Evolutionary conservation across 2,888 invertebrate genomes (phyloP).

Genomic region (Tetheella fluctuosa): DNA sequence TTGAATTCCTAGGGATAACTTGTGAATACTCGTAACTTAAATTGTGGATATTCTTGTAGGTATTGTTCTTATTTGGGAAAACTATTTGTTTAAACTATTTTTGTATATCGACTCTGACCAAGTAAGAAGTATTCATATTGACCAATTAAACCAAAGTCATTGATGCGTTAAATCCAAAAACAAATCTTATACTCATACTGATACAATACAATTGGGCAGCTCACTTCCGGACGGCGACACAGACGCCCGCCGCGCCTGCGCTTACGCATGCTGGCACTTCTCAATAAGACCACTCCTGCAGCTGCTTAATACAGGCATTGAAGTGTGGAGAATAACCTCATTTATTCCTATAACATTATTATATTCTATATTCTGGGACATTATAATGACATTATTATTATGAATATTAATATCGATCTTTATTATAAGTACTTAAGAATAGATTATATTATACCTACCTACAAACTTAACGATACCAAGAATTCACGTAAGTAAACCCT

Average conservation of each 20-base stretch:
- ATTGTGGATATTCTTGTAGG: no score
- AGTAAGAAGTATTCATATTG: neutral
- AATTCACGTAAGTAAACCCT: no score
- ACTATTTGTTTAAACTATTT: no score
- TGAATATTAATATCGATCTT: no score
- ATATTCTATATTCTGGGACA: no score
- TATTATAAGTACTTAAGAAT: no score
- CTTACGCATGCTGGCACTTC: constrained; percentile 27
- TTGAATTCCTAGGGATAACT: no score
- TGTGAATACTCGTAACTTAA: no score
- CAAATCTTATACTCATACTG: neutral
- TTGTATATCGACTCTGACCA: neutral
- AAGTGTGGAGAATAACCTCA: constrained; percentile 25
- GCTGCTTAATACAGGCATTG: constrained; percentile 14
- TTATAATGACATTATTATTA: no score
- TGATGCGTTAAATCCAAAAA: neutral
- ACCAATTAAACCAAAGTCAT: neutral
- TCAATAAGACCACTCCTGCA: constrained; percentile 1
- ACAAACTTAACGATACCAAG: no score
- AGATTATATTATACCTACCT: no score
- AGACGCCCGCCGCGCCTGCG: constrained; percentile 36
- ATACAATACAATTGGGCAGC: constrained; percentile 36
- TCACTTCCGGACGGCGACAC: constrained; percentile 34
- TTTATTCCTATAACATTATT: neutral
- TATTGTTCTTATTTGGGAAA: no score